Percentiles rank a stretch among this genome's conserved stretches.
Conservation (phyloP, 2,113 vertebrate species). For the Trichechus manatus region DNA sequence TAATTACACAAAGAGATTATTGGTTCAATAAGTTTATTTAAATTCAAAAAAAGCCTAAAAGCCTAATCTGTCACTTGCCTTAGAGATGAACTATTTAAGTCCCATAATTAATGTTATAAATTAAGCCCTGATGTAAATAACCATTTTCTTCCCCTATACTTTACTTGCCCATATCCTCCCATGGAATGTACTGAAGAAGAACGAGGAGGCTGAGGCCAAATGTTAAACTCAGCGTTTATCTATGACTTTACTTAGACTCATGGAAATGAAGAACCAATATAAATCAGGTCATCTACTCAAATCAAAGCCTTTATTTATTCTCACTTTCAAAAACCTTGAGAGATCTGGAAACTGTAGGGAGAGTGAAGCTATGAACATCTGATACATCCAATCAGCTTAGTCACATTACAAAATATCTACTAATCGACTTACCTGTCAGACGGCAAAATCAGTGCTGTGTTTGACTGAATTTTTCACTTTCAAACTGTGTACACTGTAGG, state of each 20-base stretch:
- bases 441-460: neutral
- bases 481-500: neutral
- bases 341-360: neutral
- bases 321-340: neutral
- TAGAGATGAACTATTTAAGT: neutral
- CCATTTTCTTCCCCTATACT: neutral
- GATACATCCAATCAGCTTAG: neutral
- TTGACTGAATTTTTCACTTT: neutral
- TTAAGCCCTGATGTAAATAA: constrained; percentile 37
- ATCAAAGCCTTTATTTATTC: neutral
- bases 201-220: neutral
- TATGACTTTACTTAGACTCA: neutral
- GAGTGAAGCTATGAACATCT: neutral
- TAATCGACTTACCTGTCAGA: neutral
- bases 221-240: neutral
- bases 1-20: constrained; percentile 42
- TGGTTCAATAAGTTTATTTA: constrained; percentile 67
- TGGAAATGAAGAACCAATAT: neutral
- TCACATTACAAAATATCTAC: neutral
- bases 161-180: neutral
- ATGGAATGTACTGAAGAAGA: constrained; percentile 5
- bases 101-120: constrained; percentile 13
- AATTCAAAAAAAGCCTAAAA: constrained; percentile 68
- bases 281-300: neutral
- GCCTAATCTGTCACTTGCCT: constrained; percentile 50